A percentile compares a stretch with the other conserved stretches of the same genome.
Conservation (phyloP, 2,113 vertebrate genomes). For the Hippocampus barbouri region DNA sequence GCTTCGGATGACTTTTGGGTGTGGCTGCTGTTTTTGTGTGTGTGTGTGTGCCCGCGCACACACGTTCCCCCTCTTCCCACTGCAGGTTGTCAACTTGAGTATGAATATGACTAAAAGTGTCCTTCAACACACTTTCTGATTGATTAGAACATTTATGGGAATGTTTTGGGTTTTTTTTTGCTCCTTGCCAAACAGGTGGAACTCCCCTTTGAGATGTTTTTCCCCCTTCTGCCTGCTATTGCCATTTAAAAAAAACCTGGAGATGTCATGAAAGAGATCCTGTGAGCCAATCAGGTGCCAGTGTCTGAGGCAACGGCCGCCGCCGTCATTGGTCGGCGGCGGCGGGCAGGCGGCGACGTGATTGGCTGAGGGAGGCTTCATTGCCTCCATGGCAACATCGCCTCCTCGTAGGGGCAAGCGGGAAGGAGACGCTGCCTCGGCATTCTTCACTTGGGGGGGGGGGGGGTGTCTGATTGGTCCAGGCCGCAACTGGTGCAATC, state of each 20-base stretch:
- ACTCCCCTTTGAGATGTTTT: conserved; percentile 58
- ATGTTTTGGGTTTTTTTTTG: conserved; percentile 6
- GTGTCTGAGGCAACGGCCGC: conserved; percentile 49
- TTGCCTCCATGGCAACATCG: conserved; percentile 73
- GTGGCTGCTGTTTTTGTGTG: background rate
- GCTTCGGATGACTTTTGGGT: background rate
- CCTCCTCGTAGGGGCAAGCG: conserved; percentile 67
- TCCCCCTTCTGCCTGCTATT: conserved; percentile 1
- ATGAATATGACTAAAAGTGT: background rate
- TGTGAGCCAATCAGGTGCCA: conserved; percentile 54
- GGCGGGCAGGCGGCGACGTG: conserved; percentile 38
- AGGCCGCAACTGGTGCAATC: conserved; percentile 59
- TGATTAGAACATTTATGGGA: background rate
- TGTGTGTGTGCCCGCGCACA: too few relatives aligned
- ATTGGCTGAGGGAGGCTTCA: conserved; percentile 65
- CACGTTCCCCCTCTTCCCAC: too few relatives aligned
- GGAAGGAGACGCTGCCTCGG: conserved; percentile 57
- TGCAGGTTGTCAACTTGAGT: background rate
- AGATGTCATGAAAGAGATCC: conserved; percentile 67
- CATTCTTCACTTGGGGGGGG: conserved; percentile 67
- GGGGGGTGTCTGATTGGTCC: background rate
- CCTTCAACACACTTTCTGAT: conserved; percentile 28
- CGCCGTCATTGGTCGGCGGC: conserved; percentile 48
- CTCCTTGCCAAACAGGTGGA: conserved; percentile 61
- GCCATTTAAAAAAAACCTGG: conserved; percentile 22